Base-by-base conservation (phyloP, 2,113 vertebrate species). In the Oxyura jamaicensis region DNA sequence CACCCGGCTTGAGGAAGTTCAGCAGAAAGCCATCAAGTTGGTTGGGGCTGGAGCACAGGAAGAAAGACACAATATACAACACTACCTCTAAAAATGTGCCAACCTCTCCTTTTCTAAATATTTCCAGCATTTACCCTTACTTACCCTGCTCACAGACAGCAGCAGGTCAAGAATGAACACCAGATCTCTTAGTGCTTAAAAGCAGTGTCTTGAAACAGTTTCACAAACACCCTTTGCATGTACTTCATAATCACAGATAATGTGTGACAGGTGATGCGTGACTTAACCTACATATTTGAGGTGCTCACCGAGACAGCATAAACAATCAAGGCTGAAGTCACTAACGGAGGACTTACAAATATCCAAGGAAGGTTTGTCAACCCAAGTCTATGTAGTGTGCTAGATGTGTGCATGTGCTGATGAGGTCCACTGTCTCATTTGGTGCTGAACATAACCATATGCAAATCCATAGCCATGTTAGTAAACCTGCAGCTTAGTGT, bases 331-430 rank as follows among this genome's bases (percentile, higher is more conserved):
- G 46, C 17, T 46, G 14, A 81, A 73, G 68, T 50, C 35, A 80
- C 25, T 48, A 75, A 21, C 5, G 31, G 19, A 83, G 23, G 66
- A 29, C 53, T 95, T 44, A 65, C 11, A 91, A 76, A 71, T 29
- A 74, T 1, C 8, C 69, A 65, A 3, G 6, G 52, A 13, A 56
- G 21, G 89, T 85, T 42, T 83, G 36, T n/a, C 66, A 94, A 82
- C 1, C 4, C 3, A 4, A 59, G 63, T 4, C 41, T 83, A 15
- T 31, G 8, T 31, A 58, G 26, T 28, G 7, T 2, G 8, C 62
- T 20, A 76, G 31, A 53, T 21, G 11, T 0, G 2, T 1, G 1
- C 11, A 33, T 8, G 22, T 85, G 53, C 29, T 69, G 17, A 10
- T 69, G 17, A 10, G 69, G 33, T 23, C n/a, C 29, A 35, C 35